Evolutionary conservation across 2,888 invertebrate genomes (phyloP), one percentile per base, ranked within the genome.

Genomic region (Cephonodes hylas): DNA sequence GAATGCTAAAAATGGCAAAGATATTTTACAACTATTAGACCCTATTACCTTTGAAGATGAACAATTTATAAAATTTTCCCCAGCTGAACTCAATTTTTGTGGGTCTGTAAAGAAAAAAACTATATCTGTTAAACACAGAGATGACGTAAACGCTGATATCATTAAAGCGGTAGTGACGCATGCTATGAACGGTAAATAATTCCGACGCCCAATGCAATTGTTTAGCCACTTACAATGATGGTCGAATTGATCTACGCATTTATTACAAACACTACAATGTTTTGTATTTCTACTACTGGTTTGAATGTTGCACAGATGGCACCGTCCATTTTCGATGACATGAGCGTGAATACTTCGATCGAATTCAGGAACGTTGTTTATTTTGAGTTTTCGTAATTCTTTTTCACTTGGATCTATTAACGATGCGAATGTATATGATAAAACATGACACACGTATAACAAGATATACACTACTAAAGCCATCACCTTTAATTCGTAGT

Each of bases 191-290:
- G 96, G 95, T 46, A 93, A 94, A 93, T 99, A 99, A 86, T 99
- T 99, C 72, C 97, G 93, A 48, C 94, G 94, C 7, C 99, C 99
- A 66, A 99, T 95, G 91, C 99, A 99, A 88, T 98, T 99, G 93
- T 99, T 99, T 72, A 99, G 93, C 99, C 99, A 99, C 93, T 98
- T 98, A 93, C 99, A 99, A 88, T 99, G 99, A 86, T 99, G 99
- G 85, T 99, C 99, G 88, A 99, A 99, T 63, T 95, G 94, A 13
- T 96, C 95, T 59, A 99, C 97, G 89, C 99, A 99, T 93, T 99
- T 99, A 93, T 99, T 99, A 92, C 99, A 99, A 71, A 97, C 95
- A 75, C 97, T 96, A 86, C 99, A 99, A 85, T 99, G 99, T 85
- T 99, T 99, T 10, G 97, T 97, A 67, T 96, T 94, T 59, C 94